Conservation (phyloP, 1,140 invertebrate genomes). For the Linepithema humile region DNA sequence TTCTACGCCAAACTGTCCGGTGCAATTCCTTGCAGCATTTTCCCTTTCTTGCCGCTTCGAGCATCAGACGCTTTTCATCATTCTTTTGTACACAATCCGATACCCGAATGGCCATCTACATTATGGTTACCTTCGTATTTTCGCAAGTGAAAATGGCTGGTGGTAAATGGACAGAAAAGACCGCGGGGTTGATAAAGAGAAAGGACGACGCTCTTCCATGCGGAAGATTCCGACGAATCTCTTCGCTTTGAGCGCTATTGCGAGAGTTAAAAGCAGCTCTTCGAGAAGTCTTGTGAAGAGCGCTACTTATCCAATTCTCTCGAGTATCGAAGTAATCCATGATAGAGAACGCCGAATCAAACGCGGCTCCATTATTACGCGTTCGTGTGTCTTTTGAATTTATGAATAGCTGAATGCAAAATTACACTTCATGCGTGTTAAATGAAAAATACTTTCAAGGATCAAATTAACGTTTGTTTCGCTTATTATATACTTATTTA, state of each 20-base stretch:
- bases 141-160: constrained; percentile 50
- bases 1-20: constrained; percentile 60
- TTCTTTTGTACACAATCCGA: constrained; percentile 41
- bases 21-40: constrained; percentile 1
- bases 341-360: constrained; percentile 24
- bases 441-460: background rate
- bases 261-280: constrained; percentile 61
- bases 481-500: background rate
- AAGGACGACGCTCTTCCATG: constrained; percentile 52
- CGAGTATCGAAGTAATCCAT: constrained; percentile 40
- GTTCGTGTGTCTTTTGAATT: background rate
- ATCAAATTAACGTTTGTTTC: background rate
- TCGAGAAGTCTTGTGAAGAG: constrained; percentile 33
- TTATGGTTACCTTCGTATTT: constrained; percentile 55
- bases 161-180: constrained; percentile 53
- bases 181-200: constrained; percentile 38
- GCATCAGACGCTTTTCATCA: constrained; percentile 40
- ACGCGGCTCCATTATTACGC: background rate
- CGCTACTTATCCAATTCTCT: constrained; percentile 57
- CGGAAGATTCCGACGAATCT: constrained; percentile 46
- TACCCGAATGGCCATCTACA: constrained; percentile 59
- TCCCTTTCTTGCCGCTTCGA: constrained; percentile 16
- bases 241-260: constrained; percentile 63
- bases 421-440: background rate
- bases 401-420: background rate